Percentiles rank a stretch among this genome's conserved stretches.
Evolutionary conservation across 2,888 invertebrate genomes (phyloP).

Genomic region (Sicus ferrugineus): DNA sequence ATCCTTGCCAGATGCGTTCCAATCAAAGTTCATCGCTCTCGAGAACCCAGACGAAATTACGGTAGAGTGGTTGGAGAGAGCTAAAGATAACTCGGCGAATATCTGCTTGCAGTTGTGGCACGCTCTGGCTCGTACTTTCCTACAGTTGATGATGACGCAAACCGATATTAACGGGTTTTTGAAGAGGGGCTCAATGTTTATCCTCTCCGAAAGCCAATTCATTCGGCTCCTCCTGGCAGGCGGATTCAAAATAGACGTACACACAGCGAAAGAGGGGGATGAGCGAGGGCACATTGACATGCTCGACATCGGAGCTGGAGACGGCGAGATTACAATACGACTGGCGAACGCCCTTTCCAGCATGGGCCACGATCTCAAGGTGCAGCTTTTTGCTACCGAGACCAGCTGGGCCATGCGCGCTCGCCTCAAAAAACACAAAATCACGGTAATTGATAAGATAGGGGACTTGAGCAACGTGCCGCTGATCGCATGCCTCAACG

Average conservation of each 20-base stretch:
- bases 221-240: conserved; percentile 60
- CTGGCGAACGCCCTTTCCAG: conserved; percentile 76
- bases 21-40: conserved; percentile 59
- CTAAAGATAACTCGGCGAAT: conserved; percentile 60
- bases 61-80: conserved; percentile 59
- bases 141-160: conserved; percentile 90
- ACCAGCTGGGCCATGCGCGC: conserved; percentile 89
- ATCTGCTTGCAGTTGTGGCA: conserved; percentile 91
- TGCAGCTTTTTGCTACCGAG: conserved; percentile 87
- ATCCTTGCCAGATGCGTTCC: conserved; percentile 55
- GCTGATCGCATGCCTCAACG: conserved; percentile 78
- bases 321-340: conserved; percentile 89
- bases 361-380: conserved; percentile 69
- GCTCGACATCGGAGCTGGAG: conserved; percentile 94
- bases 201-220: conserved; percentile 86
- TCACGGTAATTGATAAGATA: conserved; percentile 60
- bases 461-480: conserved; percentile 57
- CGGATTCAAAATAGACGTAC: conserved; percentile 50
- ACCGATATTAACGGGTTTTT: conserved; percentile 95
- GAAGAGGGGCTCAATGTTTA: conserved; percentile 96
- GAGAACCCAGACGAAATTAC: conserved; percentile 60
- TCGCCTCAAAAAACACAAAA: conserved; percentile 72
- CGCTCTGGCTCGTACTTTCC: conserved; percentile 81
- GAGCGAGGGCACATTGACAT: conserved; percentile 64
- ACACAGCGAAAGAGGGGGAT: background rate